Conservation (phyloP, 2,113 vertebrate species). For the Burhinus oedicnemus region DNA sequence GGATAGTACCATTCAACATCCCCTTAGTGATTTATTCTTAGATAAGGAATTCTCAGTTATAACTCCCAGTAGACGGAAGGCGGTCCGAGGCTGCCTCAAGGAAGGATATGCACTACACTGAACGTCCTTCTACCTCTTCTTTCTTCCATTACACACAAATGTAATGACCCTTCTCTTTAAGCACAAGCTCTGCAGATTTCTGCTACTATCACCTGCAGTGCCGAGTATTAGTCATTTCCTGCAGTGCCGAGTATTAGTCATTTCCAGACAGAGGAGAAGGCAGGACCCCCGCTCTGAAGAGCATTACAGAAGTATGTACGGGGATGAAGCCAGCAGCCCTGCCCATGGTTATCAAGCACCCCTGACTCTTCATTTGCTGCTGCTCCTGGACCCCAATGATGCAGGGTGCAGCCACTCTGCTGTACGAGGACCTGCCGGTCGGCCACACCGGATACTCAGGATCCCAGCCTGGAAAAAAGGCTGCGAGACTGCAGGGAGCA, state of each 20-base stretch:
- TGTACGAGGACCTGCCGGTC: neutral
- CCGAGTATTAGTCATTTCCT: neutral
- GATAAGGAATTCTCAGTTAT: neutral
- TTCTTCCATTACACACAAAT: accelerated
- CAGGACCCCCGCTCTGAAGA: neutral
- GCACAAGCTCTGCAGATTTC: neutral
- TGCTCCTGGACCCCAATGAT: neutral
- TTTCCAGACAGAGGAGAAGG: neutral
- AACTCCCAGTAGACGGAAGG: neutral
- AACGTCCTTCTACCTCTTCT: neutral
- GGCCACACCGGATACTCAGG: neutral
- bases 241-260: neutral
- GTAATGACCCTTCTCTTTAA: neutral
- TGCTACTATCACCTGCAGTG: accelerated
- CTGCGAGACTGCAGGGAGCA: neutral
- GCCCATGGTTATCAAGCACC: neutral
- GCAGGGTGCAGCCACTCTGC: neutral
- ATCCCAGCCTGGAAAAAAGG: neutral
- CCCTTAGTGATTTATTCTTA: neutral
- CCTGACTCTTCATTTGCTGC: neutral
- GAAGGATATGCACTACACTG: accelerated
- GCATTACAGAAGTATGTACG: neutral
- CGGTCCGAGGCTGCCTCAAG: accelerated
- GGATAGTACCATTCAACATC: neutral
- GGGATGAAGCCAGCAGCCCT: neutral